Base-by-base conservation (phyloP, 2,113 vertebrate species). In the Taxidea taxus region DNA sequence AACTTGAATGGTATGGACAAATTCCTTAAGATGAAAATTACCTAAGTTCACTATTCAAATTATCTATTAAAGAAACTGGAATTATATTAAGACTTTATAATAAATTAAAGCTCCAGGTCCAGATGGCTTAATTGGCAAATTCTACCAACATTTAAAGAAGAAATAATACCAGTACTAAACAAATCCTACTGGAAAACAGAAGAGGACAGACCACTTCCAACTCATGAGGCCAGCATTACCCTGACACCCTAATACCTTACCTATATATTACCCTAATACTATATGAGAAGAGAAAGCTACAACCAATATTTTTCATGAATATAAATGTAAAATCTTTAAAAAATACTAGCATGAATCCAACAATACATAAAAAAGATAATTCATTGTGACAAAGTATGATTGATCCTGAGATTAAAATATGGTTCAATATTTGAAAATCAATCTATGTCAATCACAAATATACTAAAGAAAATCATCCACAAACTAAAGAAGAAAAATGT, bases 61-160 rank as follows among this genome's bases (percentile, higher is more conserved):
- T 39, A 66, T 66, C 70, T 95, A 64, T 87, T 90, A 72, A 87
- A 54, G 34, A 75, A 90, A 56, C 29, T 81, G 13, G 81, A 87
- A 91, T 58, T 77, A 18, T 64, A 54, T 68, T 93, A 80, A 80
- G 3, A 74, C 34, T n/a, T 80, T 88, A 47, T 6, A 91, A 66
- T 29, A 64, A 81, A 87, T 75, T 95, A 82, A 87, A 77, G 82
- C 29, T 87, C 75, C 25, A 80, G 18, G 49, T 58, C 56, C 64
- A 66, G 21, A 34, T 78, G 10, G 18, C 70, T 93, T 95, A 29
- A 31, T 0, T 95, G 16, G 37, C 10, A 85, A 95, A 66, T 72
- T 85, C 56, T 90, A 66, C 62, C 16, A 92, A 92, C 11, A 91
- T 39, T 96, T 84, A 92, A 87, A 47, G 31, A 83, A 83, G 31